These are phyloP conservation scores for Sphaerophoria taeniata DNA, from an alignment of 2,888 invertebrate species.

Conservation along the genomic window DNA sequence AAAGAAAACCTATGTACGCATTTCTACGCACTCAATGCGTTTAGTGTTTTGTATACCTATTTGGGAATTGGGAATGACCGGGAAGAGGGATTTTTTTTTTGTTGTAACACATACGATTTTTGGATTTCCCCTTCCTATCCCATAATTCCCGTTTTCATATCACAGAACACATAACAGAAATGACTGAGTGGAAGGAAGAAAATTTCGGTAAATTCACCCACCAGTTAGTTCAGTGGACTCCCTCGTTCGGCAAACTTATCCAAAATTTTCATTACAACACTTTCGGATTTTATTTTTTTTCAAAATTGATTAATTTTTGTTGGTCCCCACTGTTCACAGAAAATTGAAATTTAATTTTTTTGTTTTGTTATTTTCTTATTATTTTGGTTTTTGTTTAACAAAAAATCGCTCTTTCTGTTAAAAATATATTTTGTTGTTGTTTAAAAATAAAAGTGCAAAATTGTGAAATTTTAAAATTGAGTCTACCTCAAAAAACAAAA, in stretches of 20 bases:
- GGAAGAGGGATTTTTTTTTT: constrained; percentile 9
- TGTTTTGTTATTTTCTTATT: constrained; percentile 18
- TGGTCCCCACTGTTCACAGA: constrained; percentile 12
- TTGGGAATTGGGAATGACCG: background rate
- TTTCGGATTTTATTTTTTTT: constrained; percentile 40
- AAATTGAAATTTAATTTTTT: constrained; percentile 20
- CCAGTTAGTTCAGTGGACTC: constrained; percentile 81
- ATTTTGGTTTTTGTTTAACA: constrained; percentile 23
- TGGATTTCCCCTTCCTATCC: constrained; percentile 40
- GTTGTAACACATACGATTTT: background rate
- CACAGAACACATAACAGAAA: background rate
- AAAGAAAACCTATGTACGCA: background rate
- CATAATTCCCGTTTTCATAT: background rate
- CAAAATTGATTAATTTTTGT: constrained; percentile 33
- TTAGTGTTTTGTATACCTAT: background rate
- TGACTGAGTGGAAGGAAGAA: constrained; percentile 60
- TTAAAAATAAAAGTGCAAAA: constrained; percentile 26
- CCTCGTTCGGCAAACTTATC: constrained; percentile 75
- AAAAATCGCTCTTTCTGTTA: constrained; percentile 11
- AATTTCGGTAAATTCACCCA: constrained; percentile 79
- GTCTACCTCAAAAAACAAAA: constrained; percentile 46
- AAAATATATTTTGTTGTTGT: constrained; percentile 14
- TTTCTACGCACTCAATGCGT: constrained; percentile 17
- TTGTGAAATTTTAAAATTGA: background rate
- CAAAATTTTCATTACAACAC: constrained; percentile 50